Conservation (phyloP, 2,888 invertebrate genomes). For the Leptopterna dolabrata region DNA sequence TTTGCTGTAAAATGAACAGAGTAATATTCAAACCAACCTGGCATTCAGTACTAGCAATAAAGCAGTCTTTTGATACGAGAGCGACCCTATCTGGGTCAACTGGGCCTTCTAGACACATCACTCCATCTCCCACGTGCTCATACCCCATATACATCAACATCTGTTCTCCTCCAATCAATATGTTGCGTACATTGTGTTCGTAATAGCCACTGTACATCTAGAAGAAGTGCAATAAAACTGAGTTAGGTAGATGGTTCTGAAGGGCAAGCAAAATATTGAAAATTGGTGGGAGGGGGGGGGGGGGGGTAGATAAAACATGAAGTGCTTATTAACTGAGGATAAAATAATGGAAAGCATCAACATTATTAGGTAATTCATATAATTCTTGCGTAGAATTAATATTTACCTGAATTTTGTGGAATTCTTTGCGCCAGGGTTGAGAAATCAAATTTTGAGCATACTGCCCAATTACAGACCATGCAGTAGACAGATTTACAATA, state of each 20-base stretch:
- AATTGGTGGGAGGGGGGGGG: neutral
- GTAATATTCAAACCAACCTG: slow-evolving; percentile 70
- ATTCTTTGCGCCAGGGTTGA: slow-evolving; percentile 92
- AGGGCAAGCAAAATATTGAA: neutral
- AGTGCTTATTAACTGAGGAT: too few species aligned
- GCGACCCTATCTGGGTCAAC: slow-evolving; percentile 85
- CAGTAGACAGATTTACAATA: slow-evolving; percentile 82
- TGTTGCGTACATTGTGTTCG: slow-evolving; percentile 86
- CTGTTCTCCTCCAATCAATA: slow-evolving; percentile 80
- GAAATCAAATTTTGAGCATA: slow-evolving; percentile 87
- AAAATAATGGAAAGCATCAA: too few species aligned
- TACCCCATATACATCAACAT: slow-evolving; percentile 88
- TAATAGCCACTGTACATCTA: slow-evolving; percentile 89
- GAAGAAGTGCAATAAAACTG: slow-evolving; percentile 58
- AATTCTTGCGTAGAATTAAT: neutral
- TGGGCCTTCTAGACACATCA: slow-evolving; percentile 72
- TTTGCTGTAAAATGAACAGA: neutral
- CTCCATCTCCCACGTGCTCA: slow-evolving; percentile 69
- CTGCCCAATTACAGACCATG: slow-evolving; percentile 85
- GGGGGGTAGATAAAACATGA: too few species aligned
- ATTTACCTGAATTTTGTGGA: slow-evolving; percentile 79
- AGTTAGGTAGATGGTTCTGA: neutral
- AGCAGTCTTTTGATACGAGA: slow-evolving; percentile 83
- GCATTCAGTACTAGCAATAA: slow-evolving; percentile 89
- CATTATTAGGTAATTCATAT: too few species aligned